These are phyloP conservation scores for Trachurus trachurus DNA, from an alignment of 2,797 vertebrate genomes.

Conservation along the genomic window DNA sequence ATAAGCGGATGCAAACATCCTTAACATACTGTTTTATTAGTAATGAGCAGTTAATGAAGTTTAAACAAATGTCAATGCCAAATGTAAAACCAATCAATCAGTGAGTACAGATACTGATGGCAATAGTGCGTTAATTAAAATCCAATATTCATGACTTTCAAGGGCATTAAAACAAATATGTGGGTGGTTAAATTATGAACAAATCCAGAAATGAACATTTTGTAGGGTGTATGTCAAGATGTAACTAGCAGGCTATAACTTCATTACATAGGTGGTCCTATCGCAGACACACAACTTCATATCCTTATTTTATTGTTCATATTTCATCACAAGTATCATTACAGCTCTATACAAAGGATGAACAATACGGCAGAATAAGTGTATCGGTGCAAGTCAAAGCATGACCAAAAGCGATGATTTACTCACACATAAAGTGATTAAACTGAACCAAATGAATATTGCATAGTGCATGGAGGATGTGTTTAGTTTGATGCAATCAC, in stretches of 20 bases:
- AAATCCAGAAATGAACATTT: not conserved
- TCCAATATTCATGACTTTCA: not conserved
- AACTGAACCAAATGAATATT: not conserved
- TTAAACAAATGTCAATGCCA: not conserved
- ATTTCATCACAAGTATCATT: not conserved
- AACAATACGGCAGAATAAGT: slow-evolving; percentile 1
- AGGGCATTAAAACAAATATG: not conserved
- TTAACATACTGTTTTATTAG: not conserved
- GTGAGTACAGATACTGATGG: not conserved
- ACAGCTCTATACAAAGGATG: not conserved
- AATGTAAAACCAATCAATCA: not conserved
- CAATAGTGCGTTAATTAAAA: not conserved
- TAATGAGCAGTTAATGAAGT: not conserved
- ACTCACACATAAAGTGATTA: not conserved
- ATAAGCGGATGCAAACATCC: not conserved
- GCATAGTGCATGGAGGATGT: not conserved
- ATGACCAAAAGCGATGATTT: not conserved
- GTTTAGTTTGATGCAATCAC: not conserved
- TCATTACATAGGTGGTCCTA: not conserved
- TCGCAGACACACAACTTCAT: not conserved
- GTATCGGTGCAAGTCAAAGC: not conserved
- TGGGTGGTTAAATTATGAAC: slow-evolving; percentile 1
- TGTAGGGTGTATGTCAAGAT: not conserved
- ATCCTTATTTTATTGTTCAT: not conserved
- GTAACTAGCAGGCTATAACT: slow-evolving; percentile 1